Base-by-base conservation (phyloP, 2,888 invertebrate species). In the Cryptus armator region DNA sequence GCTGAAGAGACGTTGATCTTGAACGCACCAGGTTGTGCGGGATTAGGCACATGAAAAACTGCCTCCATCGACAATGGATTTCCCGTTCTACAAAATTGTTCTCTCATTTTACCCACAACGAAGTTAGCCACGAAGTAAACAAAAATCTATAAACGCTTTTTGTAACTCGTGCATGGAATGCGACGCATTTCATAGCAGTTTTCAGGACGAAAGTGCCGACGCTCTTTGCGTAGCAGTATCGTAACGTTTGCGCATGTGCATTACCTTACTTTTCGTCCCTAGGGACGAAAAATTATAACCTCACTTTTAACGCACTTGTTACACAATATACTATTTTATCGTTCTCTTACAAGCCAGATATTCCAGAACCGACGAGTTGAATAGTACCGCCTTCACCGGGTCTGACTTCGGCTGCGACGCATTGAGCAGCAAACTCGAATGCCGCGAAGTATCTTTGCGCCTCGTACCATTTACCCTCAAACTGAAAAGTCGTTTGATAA, bases 391-490 rank as follows among this genome's bases (percentile, higher is more conserved):
- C 95, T 89, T 92, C 94, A 88, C 90, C 94, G 85, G 89, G 90
- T 86, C 92, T 94, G 92, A 97, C 97, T 82, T 95, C 95, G 0
- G 97, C 97, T 2, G 96, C 96, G 74, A 97, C 96, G 91, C 97
- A 97, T 90, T 96, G 96, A 44, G 96, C 97, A 4, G 96, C 97
- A 9, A 96, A 93, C 92, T 97, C 96, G 91, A 97, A 97, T n/a
- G 96, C 90, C 56, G 96, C 96, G 89, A 97, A 97, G 93, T 97
- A 97, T 89, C 96, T 96, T 88, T 96, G 96, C 12, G 95, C 95
- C 92, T 97, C 97, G 90, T 96, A 97, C 97, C 97, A 97, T 89
- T 95, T 95, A 46, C 97, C 97, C 90, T 96, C 90, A 89, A 96
- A 97, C 97, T 97, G 94, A 72, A 94, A 94, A 79, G 43, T 24